Conservation (phyloP, 1,140 invertebrate genomes). For the Panagrolaimus sp. region DNA sequence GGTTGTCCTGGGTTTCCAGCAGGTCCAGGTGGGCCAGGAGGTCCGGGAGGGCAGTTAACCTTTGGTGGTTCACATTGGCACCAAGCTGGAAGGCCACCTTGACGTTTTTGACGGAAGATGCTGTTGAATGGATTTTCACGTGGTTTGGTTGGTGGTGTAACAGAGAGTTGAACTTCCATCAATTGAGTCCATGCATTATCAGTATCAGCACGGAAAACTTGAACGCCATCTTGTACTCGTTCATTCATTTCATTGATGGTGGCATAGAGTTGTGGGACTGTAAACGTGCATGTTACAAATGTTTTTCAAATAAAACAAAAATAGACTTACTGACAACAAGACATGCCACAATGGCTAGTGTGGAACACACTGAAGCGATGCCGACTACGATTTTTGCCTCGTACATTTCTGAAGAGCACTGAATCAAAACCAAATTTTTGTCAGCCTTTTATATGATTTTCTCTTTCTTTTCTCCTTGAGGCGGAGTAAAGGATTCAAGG, state of each 20-base stretch:
- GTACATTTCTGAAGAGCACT: slow-evolving; percentile 9
- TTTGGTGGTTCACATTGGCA: slow-evolving; percentile 32
- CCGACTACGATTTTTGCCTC: slow-evolving; percentile 29
- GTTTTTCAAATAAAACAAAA: no score
- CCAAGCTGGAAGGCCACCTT: slow-evolving; percentile 33
- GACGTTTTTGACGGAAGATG: slow-evolving; percentile 47
- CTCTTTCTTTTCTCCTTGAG: no score
- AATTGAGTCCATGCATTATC: slow-evolving; percentile 44
- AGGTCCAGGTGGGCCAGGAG: slow-evolving; percentile 22
- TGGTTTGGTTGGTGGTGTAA: slow-evolving; percentile 40
- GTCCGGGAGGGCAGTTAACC: slow-evolving; percentile 29
- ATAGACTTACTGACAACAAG: no score
- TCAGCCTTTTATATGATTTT: not conserved
- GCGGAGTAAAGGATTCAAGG: no score
- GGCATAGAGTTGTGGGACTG: slow-evolving; percentile 25
- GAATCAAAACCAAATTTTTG: not conserved
- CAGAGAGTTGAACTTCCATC: slow-evolving; percentile 37
- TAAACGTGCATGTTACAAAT: no score
- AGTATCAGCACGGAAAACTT: slow-evolving; percentile 42
- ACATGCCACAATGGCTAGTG: slow-evolving; percentile 24
- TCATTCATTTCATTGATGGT: slow-evolving; percentile 23
- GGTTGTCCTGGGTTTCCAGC: slow-evolving; percentile 25
- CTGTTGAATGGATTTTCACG: slow-evolving; percentile 46
- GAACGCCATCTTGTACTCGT: slow-evolving; percentile 33
- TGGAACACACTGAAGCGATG: slow-evolving; percentile 23